These are phyloP conservation scores for Pinna nobilis DNA, from an alignment of 1,140 invertebrate genomes.

Conservation along the genomic window DNA sequence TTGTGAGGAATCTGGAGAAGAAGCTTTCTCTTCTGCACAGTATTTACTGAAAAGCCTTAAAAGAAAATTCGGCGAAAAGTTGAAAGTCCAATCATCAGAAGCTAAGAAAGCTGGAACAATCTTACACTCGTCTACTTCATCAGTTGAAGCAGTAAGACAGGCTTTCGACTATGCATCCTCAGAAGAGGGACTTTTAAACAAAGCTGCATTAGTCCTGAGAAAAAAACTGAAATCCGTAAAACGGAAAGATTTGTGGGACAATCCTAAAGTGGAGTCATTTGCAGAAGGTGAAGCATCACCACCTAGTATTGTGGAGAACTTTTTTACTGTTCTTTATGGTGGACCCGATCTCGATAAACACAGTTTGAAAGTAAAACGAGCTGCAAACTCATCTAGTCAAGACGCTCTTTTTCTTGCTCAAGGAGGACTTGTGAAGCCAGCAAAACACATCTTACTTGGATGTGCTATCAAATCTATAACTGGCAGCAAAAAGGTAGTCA, in stretches of 20 bases:
- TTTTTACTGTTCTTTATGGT: neutral
- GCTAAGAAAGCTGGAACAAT: conserved; percentile 2
- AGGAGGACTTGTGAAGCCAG: neutral
- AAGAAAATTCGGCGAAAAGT: neutral
- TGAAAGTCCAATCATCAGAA: neutral
- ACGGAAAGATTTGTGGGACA: neutral
- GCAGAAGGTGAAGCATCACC: neutral
- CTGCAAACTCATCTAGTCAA: neutral
- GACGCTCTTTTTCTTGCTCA: neutral
- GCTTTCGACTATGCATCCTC: conserved; percentile 21
- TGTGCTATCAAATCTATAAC: neutral
- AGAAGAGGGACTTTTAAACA: conserved; percentile 4
- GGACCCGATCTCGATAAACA: neutral
- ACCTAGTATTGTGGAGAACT: neutral
- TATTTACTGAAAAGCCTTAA: neutral
- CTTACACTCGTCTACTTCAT: conserved; percentile 3
- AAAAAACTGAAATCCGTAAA: neutral
- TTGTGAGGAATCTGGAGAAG: too few relatives aligned
- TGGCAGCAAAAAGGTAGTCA: neutral
- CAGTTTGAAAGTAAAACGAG: neutral
- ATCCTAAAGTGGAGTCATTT: neutral
- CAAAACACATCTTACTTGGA: neutral
- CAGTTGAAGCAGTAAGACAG: conserved; percentile 17
- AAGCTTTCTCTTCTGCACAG: conserved; percentile 15
- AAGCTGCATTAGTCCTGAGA: conserved; percentile 11